phyloP scores from a whole-genome alignment of 2,888 invertebrate species.

The Chalcosyrphus nemorum region DNA sequence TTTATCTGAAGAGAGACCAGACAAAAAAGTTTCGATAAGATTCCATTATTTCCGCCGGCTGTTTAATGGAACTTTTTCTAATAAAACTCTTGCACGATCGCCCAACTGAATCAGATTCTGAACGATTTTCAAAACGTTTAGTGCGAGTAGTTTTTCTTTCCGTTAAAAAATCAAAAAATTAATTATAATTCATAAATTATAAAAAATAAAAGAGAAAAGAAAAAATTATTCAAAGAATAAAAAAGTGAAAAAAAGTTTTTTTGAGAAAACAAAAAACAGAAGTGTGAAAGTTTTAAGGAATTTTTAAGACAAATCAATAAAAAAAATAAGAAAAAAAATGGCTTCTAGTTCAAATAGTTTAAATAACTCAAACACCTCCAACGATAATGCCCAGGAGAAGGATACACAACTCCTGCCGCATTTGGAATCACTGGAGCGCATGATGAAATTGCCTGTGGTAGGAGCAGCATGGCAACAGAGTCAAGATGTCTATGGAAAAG shows the following conservation, averaged over 20 bases:
- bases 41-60: slow-evolving; percentile 51
- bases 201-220: not conserved
- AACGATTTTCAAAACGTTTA: slow-evolving; percentile 47
- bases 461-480: slow-evolving; percentile 84
- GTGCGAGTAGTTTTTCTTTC: slow-evolving; percentile 31
- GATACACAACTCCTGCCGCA: slow-evolving; percentile 81
- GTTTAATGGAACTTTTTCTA: slow-evolving; percentile 29
- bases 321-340: slow-evolving; percentile 56
- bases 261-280: not conserved
- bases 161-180: not conserved
- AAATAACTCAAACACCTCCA: slow-evolving; percentile 70
- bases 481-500: slow-evolving; percentile 84
- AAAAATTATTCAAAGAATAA: not conserved
- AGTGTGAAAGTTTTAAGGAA: slow-evolving; percentile 28
- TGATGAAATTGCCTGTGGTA: slow-evolving; percentile 84
- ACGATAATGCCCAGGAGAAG: slow-evolving; percentile 75
- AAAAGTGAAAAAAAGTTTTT: slow-evolving; percentile 1
- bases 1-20: slow-evolving; percentile 45
- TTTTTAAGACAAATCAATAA: slow-evolving; percentile 12
- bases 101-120: slow-evolving; percentile 57
- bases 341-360: slow-evolving; percentile 72
- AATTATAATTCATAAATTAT: not conserved
- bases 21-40: slow-evolving; percentile 61
- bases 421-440: slow-evolving; percentile 84
- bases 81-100: slow-evolving; percentile 62